Conservation (phyloP, 2,888 invertebrate species). For the Mycalesis mineus region DNA sequence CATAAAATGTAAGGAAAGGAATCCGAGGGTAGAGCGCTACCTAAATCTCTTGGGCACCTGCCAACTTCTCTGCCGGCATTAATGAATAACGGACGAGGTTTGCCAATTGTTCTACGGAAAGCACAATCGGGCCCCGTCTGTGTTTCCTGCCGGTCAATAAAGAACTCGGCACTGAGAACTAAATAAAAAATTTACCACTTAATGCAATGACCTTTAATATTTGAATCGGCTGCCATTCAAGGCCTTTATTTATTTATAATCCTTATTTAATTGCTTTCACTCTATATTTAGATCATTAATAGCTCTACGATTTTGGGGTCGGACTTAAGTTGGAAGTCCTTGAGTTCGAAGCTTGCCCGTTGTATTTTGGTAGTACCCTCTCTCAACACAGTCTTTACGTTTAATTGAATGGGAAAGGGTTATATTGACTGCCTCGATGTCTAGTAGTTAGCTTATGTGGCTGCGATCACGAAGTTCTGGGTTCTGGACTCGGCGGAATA, state of each 20-base stretch:
- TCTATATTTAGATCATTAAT: too few species aligned
- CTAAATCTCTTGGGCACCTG: constrained; percentile 18
- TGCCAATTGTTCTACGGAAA: constrained; percentile 19
- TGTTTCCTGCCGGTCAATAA: constrained; percentile 8
- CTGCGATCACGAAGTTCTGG: too few species aligned
- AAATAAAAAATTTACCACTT: background rate
- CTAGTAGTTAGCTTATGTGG: too few species aligned
- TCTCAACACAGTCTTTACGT: too few species aligned
- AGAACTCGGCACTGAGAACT: background rate
- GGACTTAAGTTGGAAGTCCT: too few species aligned
- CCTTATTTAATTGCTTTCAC: too few species aligned
- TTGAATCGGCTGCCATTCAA: background rate
- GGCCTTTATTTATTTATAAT: background rate
- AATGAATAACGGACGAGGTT: constrained; percentile 22
- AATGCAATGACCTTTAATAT: background rate
- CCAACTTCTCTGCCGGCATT: constrained; percentile 19
- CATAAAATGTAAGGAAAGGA: constrained; percentile 16
- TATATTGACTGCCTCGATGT: too few species aligned
- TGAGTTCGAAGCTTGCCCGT: too few species aligned
- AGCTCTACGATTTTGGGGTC: too few species aligned
- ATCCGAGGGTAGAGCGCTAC: constrained; percentile 19
- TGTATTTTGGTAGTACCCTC: too few species aligned
- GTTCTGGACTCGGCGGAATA: too few species aligned
- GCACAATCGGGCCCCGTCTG: constrained; percentile 1
- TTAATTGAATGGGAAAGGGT: too few species aligned